Conservation (phyloP, 2,113 vertebrate species). For the Xyliphius kryptos region DNA sequence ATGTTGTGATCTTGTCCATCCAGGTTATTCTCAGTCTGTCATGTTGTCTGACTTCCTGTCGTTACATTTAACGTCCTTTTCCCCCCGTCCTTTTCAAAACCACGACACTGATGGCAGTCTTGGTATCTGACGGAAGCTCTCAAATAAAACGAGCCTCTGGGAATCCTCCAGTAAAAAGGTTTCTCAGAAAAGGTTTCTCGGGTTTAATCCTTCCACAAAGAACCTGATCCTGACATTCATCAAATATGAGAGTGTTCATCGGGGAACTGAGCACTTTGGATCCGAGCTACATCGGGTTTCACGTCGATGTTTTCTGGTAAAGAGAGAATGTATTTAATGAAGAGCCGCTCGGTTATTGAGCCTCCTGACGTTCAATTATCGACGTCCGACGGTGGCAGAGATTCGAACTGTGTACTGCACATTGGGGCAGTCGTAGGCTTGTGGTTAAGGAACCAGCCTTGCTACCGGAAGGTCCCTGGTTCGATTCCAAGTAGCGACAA, state of each 20-base stretch:
- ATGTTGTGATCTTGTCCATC: too few relatives aligned
- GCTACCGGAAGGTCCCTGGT: too few relatives aligned
- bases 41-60: too few relatives aligned
- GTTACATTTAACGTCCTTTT: too few relatives aligned
- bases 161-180: slow-evolving; percentile 3
- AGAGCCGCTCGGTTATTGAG: neutral
- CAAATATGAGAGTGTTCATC: neutral
- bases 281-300: slow-evolving; percentile 4
- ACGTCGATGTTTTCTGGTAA: slow-evolving; percentile 5
- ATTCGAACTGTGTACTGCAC: too few relatives aligned
- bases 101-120: neutral
- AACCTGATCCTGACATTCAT: slow-evolving; percentile 6
- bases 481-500: too few relatives aligned
- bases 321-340: slow-evolving; percentile 3
- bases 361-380: too few relatives aligned
- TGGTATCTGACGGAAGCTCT: neutral
- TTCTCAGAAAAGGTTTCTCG: neutral
- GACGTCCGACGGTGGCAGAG: too few relatives aligned
- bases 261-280: neutral
- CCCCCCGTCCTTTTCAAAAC: neutral
- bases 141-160: neutral
- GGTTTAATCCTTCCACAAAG: neutral
- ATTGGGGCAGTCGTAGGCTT: too few relatives aligned
- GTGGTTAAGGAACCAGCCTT: too few relatives aligned
- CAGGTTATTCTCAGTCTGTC: too few relatives aligned